Base-by-base conservation (phyloP, 2,797 vertebrate species). In the Chelon labrosus region DNA sequence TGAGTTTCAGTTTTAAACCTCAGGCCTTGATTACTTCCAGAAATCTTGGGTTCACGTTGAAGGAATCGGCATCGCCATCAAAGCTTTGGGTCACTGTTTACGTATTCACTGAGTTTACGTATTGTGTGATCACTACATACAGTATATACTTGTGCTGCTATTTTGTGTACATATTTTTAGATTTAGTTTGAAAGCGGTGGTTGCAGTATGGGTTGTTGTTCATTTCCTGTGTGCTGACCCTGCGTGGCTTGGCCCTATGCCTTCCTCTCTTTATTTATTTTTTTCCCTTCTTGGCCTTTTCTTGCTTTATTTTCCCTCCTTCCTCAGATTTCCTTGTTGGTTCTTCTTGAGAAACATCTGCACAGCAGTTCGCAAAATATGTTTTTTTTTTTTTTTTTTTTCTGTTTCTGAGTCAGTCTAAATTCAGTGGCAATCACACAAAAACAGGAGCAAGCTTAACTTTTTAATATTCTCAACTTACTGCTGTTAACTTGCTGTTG, bases 171-270 rank as follows among this genome's bases (percentile, higher is more conserved):
- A 53, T 67, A 56, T 19, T 65, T 72, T 74, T 46, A 59, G 67
- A 72, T 69, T 75, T 77, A 61, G 61, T 56, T 58, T 67, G 20
- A 42, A 44, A 53, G 54, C 35, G 27, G 25, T 54, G 49, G 52
- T 66, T 66, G 13, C 11, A 52, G 55, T 77, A 22, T 14, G 38
- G 7, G 19, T 35, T 68, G 31, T 49, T 66, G 46, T 74, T 87
- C 66, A 78, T 87, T 91, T 91, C 85, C 85, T 91, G 88, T 82
- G n/a, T 57, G 57, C 74, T 68, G 77, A 87, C 79, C 73, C 83
- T 46, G 10, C 65, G 13, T 61, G 60, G 58, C 65, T 76, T 87
- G 82, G 66, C 79, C 75, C n/a, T 3, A 5, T 72, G 68, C 65
- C 73, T 41, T n/a, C 22, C 35, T 37, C 59, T 37, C 10, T 56